Evolutionary conservation across 2,113 vertebrate species (phyloP).

Genomic region (Oryzias woworae): DNA sequence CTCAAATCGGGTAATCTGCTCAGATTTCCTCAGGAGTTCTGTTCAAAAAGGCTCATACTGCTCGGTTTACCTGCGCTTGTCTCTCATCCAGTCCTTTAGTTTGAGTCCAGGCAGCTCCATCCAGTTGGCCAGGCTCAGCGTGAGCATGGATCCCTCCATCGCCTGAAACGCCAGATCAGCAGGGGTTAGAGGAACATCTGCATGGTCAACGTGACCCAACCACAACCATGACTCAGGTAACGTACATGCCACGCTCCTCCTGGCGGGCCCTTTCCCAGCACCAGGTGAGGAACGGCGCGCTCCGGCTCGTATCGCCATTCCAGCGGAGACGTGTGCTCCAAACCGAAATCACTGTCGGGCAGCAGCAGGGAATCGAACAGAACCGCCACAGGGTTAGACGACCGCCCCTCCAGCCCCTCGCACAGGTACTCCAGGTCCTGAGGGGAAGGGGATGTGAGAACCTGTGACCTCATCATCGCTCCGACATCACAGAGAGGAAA

Average conservation of each 20-base stretch:
- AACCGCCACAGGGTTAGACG: conserved; percentile 80
- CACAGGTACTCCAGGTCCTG: conserved; percentile 81
- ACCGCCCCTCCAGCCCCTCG: conserved; percentile 81
- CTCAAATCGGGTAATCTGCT: too few species aligned
- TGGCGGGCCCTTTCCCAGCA: conserved; percentile 79
- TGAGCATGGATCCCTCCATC: conserved; percentile 84
- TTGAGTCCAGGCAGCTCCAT: conserved; percentile 84
- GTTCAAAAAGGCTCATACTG: neutral
- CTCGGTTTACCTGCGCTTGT: conserved; percentile 76
- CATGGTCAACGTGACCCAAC: neutral
- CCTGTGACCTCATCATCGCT: neutral
- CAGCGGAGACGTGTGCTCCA: conserved; percentile 72
- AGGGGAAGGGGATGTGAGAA: neutral
- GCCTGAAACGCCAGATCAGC: conserved; percentile 58
- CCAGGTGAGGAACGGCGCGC: conserved; percentile 74
- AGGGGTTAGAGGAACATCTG: neutral
- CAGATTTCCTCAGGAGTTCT: too few species aligned
- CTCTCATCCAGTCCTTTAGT: conserved; percentile 83
- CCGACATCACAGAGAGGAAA: neutral
- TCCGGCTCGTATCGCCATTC: conserved; percentile 74
- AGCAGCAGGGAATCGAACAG: conserved; percentile 82
- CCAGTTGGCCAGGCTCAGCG: conserved; percentile 82
- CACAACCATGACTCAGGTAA: neutral
- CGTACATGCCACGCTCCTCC: conserved; percentile 83
- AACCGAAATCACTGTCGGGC: conserved; percentile 78